phyloP scores from a whole-genome alignment of 2,888 invertebrate genomes.

The Suillia variegata region DNA sequence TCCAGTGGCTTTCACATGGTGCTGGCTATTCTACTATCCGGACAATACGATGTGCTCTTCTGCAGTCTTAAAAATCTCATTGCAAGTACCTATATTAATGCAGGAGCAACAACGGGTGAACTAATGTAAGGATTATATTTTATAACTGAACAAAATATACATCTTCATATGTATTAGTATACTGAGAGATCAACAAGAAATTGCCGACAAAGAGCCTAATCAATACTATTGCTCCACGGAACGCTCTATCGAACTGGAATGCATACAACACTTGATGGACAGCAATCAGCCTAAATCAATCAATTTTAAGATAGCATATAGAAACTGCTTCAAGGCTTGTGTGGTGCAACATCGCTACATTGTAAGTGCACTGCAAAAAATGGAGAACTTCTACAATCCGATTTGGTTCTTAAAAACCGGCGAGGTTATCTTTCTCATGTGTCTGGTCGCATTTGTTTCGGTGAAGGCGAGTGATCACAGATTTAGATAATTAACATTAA shows the following conservation, averaged over 20 bases:
- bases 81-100: conserved; percentile 41
- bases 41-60: conserved; percentile 51
- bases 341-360: conserved; percentile 53
- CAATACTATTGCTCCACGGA: conserved; percentile 44
- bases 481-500: no score
- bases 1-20: conserved; percentile 55
- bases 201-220: conserved; percentile 37
- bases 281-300: neutral
- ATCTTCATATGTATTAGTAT: no score
- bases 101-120: conserved; percentile 30
- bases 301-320: conserved; percentile 36
- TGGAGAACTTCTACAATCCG: conserved; percentile 53
- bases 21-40: conserved; percentile 44
- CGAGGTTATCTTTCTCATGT: conserved; percentile 50
- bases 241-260: conserved; percentile 17
- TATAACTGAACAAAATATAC: no score
- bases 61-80: conserved; percentile 54
- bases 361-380: conserved; percentile 39
- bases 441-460: conserved; percentile 52
- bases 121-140: conserved; percentile 41
- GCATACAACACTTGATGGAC: conserved; percentile 14
- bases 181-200: conserved; percentile 34
- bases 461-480: no score
- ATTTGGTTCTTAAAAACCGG: conserved; percentile 54
- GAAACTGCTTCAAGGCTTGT: conserved; percentile 41